Evolutionary conservation across 2,113 vertebrate species (phyloP).

Genomic region (Ondatra zibethicus): DNA sequence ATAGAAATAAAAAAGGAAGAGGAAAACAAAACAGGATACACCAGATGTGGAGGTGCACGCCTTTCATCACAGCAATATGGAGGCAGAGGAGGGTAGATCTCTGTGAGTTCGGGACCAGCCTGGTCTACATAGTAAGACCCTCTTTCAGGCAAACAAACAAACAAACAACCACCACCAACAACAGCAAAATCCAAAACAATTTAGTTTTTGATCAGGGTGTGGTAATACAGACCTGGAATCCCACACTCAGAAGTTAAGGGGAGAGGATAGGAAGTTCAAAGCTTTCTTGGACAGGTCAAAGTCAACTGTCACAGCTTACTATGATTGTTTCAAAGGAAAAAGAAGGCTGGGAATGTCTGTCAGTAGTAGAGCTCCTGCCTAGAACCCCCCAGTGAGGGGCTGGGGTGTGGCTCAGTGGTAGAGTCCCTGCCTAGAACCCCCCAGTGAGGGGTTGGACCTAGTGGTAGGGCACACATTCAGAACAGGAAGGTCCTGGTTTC

Average conservation of each 20-base stretch:
- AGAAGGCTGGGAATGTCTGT: neutral
- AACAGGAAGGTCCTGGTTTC: neutral
- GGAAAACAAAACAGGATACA: neutral
- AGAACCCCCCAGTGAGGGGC: neutral
- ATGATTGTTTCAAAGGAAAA: neutral
- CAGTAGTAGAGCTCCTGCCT: neutral
- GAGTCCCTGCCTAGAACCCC: neutral
- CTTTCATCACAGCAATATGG: too few species aligned
- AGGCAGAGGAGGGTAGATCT: neutral
- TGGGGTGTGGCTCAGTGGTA: too few species aligned
- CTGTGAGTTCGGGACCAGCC: neutral
- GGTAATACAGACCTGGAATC: neutral
- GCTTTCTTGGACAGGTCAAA: neutral
- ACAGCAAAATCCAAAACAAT: neutral
- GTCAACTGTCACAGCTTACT: neutral
- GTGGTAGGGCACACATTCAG: too few species aligned
- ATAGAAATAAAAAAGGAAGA: neutral
- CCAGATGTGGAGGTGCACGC: rapidly evolving
- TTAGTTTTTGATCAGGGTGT: neutral
- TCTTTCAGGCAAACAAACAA: neutral
- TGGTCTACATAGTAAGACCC: neutral
- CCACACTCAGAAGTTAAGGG: neutral
- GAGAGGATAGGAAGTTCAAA: neutral
- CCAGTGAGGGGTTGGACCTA: neutral
- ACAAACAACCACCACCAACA: neutral